Evolutionary conservation across 2,797 vertebrate genomes (phyloP).

Genomic region (Mormyrus proboscirostris): DNA sequence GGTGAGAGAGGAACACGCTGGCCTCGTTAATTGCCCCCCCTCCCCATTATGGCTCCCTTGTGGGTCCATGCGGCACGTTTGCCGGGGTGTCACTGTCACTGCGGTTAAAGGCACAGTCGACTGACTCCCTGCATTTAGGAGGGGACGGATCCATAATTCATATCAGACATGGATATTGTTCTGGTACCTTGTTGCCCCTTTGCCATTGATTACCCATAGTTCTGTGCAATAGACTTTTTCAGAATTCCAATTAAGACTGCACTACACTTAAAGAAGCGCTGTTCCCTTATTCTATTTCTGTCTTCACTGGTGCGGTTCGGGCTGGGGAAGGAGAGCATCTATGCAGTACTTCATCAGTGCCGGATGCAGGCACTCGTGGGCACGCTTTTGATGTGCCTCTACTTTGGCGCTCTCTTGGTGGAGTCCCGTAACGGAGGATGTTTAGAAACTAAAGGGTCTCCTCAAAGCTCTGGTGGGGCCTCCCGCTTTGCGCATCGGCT

Average conservation of each 20-base stretch:
- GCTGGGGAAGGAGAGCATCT: not conserved
- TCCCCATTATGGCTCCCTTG: not conserved
- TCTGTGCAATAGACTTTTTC: not conserved
- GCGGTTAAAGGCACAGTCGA: not conserved
- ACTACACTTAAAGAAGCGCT: not conserved
- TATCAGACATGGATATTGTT: not conserved
- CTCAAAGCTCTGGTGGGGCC: constrained; percentile 30
- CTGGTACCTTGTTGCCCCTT: not conserved
- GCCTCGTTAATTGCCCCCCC: constrained; percentile 5
- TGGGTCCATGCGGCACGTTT: constrained; percentile 5
- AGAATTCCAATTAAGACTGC: not conserved
- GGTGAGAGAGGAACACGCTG: not conserved
- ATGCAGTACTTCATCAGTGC: too few relatives aligned
- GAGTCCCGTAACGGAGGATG: constrained; percentile 36
- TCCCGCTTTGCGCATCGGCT: not conserved
- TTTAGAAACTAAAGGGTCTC: constrained; percentile 38
- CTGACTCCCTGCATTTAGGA: not conserved
- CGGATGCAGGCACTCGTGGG: not conserved
- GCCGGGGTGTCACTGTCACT: not conserved
- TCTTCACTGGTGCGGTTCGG: not conserved
- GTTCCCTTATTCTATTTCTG: not conserved
- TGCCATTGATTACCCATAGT: constrained; percentile 6
- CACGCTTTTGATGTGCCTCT: constrained; percentile 40
- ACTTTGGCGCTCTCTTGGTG: constrained; percentile 48
- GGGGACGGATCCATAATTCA: not conserved